Evolutionary conservation across 2,888 invertebrate species (phyloP).

Genomic region (Meiosimyza decipiens): DNA sequence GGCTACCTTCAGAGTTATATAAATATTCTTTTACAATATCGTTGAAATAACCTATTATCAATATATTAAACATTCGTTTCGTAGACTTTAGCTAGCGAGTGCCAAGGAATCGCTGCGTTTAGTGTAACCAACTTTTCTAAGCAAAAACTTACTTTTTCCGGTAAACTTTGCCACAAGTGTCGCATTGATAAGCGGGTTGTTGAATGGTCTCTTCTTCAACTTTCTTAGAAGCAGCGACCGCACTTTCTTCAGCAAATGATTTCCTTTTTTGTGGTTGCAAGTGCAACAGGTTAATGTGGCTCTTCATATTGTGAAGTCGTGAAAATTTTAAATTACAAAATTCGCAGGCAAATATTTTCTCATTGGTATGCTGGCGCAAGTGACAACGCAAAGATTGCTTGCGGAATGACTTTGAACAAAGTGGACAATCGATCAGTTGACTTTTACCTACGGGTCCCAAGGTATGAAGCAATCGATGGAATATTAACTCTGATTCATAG

Average conservation of each 20-base stretch:
- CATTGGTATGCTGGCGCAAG: constrained; percentile 79
- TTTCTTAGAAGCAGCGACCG: background rate
- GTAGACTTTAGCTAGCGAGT: no score
- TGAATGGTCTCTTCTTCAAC: constrained; percentile 2
- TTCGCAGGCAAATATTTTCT: constrained; percentile 76
- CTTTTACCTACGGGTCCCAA: constrained; percentile 54
- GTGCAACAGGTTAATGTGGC: constrained; percentile 72
- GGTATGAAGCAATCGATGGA: constrained; percentile 77
- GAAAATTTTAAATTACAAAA: constrained; percentile 75
- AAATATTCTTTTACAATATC: no score
- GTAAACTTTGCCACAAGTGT: constrained; percentile 68
- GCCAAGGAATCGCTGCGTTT: no score
- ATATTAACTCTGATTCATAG: constrained; percentile 78
- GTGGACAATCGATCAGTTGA: constrained; percentile 70
- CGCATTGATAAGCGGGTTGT: constrained; percentile 56
- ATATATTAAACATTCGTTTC: no score
- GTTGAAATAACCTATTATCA: no score
- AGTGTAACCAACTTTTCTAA: no score
- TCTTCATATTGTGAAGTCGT: constrained; percentile 73
- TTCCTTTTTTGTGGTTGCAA: constrained; percentile 45
- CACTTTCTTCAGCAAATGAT: constrained; percentile 60
- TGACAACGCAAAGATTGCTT: constrained; percentile 78
- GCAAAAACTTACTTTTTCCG: constrained; percentile 67
- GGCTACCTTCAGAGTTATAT: no score
- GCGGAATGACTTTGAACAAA: constrained; percentile 74